Percentiles rank a stretch among this genome's conserved stretches.
These are phyloP conservation scores for Prolemur simus DNA, from an alignment of 2,113 vertebrate genomes.

Conservation along the genomic window DNA sequence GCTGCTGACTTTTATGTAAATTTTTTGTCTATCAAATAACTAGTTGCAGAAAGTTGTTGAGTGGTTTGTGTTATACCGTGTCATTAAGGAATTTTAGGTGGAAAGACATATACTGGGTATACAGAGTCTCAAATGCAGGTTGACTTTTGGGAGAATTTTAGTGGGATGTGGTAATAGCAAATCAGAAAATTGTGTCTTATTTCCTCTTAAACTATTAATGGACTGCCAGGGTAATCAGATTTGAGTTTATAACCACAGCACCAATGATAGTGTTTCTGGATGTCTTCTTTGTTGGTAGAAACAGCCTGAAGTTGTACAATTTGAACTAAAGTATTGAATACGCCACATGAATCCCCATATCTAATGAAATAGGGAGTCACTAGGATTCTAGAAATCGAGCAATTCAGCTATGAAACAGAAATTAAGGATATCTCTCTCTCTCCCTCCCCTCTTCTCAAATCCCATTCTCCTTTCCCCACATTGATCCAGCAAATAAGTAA, in stretches of 20 bases:
- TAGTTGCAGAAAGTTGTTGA: not conserved
- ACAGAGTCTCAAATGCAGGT: not conserved
- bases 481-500: not conserved
- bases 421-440: not conserved
- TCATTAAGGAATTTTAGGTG: not conserved
- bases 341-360: not conserved
- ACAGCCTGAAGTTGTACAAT: not conserved
- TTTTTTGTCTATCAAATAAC: not conserved
- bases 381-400: not conserved
- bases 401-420: not conserved
- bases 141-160: slow-evolving; percentile 5
- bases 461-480: not conserved
- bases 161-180: not conserved
- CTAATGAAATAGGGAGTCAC: not conserved
- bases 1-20: slow-evolving; percentile 21
- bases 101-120: not conserved
- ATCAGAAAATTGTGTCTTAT: not conserved
- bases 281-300: not conserved
- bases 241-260: slow-evolving; percentile 12
- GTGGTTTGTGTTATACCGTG: not conserved
- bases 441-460: not conserved
- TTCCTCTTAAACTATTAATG: not conserved
- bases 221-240: not conserved
- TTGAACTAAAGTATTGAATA: not conserved
- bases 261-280: not conserved